Evolutionary conservation across 2,113 vertebrate genomes (phyloP), one percentile per base, ranked within the genome.

Genomic region (Mobula hypostoma): DNA sequence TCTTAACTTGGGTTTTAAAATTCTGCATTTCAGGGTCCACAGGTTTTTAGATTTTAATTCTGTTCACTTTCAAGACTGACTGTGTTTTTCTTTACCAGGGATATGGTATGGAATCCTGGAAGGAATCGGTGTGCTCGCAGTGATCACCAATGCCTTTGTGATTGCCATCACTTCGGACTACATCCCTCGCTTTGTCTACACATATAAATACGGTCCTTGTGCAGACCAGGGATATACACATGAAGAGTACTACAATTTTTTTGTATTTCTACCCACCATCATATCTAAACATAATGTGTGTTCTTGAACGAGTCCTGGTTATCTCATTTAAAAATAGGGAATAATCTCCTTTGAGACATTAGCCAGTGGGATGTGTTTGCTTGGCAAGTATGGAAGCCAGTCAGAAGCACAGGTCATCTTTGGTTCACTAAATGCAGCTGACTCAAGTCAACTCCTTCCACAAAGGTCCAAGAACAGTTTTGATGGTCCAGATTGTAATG

Each of bases 131-230:
- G 98, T 99, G 91, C 95, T 99, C 95, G 98, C 99, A 93, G 99
- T 99, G 95, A 99, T 99, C 96, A 99, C 99, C 94, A 99, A 99
- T 76, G 99, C 99, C 36, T 99, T 99, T 88, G 99, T 99, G 94
- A 99, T 99, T 91, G 99, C 99, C 93, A 99, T 99, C 95, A 99
- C 99, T 95, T 99, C 99, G 0, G 99, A 99, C 96, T 99, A 99
- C 95, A 99, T 99, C 96, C 99, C 99, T 76, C 99, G 99, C 95
- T 99, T 99, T 95, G 99, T 99, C 95, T 99, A 99, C 78, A 98
- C 98, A 94, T 99, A 98, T 95, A 99, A 98, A 96, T 99, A 99
- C 0, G 98, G 98, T 2, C 98, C 98, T 15, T 99, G 99, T 95
- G 96, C 97, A 94, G 97, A 98, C 95, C 97, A 97, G 95, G 97